phyloP scores from a whole-genome alignment of 37 sponge, comb jelly and placozoan species.

The Bolinopsis microptera region DNA sequence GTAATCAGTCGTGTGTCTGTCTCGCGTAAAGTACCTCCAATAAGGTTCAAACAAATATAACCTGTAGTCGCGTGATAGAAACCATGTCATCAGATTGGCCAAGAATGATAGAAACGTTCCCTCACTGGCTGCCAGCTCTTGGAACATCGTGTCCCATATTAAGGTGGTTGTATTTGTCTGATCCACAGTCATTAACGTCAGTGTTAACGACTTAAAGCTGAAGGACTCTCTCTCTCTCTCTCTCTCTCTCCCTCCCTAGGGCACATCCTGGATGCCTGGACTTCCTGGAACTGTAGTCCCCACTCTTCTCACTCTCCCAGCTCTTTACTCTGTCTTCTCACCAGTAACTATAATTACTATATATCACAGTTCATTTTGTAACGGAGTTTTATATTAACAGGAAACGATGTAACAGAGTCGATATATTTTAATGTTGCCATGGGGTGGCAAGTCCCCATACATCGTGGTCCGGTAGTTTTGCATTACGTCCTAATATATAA shows the following conservation, averaged over 20 bases:
- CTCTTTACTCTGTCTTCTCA: background rate
- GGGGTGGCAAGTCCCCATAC: too few species aligned
- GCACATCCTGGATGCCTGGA: background rate
- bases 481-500: too few species aligned
- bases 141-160: background rate
- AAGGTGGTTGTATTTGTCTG: background rate
- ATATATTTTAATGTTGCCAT: too few species aligned
- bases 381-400: too few species aligned
- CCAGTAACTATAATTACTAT: background rate
- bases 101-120: background rate
- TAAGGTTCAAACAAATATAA: too few species aligned
- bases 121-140: too few species aligned
- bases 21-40: background rate
- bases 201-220: background rate
- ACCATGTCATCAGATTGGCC: background rate
- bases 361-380: background rate
- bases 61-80: background rate
- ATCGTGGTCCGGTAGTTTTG: too few species aligned
- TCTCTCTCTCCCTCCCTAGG: too few species aligned
- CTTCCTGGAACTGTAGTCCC: background rate
- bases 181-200: background rate
- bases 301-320: background rate
- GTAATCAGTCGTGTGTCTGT: background rate
- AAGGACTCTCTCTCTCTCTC: too few species aligned
- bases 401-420: too few species aligned